phyloP scores from a whole-genome alignment of 1,140 invertebrate species.

The Hylaeus anthracinus region DNA sequence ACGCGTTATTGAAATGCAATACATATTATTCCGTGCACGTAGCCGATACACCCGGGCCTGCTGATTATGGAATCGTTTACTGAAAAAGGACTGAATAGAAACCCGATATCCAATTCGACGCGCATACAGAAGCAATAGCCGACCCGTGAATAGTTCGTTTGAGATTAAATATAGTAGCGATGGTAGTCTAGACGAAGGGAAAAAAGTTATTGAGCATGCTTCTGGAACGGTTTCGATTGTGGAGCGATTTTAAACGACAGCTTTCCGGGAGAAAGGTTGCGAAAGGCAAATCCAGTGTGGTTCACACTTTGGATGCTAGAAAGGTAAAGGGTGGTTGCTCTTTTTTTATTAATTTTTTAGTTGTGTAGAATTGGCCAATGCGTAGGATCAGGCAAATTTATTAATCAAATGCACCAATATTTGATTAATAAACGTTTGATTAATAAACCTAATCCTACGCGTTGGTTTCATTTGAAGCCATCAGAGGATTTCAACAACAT shows the following conservation, averaged over 20 bases:
- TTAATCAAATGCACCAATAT: no score
- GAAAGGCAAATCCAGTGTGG: neutral
- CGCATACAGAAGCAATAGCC: conserved; percentile 7
- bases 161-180: conserved; percentile 10
- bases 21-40: conserved; percentile 40
- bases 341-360: no score
- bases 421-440: no score
- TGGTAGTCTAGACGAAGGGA: neutral
- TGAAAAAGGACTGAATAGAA: conserved; percentile 34
- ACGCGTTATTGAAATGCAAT: conserved; percentile 13
- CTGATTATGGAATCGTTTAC: conserved; percentile 46
- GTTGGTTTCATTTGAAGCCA: no score
- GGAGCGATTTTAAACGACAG: neutral
- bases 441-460: no score
- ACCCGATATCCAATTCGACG: conserved; percentile 35
- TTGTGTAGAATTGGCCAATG: no score
- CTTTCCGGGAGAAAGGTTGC: neutral
- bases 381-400: no score
- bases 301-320: neutral
- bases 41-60: neutral
- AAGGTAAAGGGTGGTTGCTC: no score
- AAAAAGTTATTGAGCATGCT: neutral
- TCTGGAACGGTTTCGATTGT: neutral
- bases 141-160: conserved; percentile 34
- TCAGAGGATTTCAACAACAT: neutral